Conservation (phyloP, 2,113 vertebrate species). For the Entosphenus tridentatus region DNA sequence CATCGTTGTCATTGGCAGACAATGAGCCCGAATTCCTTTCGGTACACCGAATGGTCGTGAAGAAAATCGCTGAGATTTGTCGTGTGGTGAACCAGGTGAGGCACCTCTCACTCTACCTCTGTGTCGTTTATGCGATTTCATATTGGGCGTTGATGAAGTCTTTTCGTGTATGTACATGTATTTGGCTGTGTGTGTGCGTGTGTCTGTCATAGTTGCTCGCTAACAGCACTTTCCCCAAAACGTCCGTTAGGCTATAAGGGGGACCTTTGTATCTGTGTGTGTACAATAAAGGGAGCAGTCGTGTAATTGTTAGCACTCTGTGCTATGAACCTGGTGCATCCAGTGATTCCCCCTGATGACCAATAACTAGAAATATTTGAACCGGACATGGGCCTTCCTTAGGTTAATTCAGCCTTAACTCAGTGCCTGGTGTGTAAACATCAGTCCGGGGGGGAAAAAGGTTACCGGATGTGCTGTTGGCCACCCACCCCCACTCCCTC, state of each 20-base stretch:
- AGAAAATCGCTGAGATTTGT: slow-evolving; percentile 72
- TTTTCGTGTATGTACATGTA: background rate
- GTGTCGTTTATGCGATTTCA: slow-evolving; percentile 5
- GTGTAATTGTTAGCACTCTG: no score
- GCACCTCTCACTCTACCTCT: background rate
- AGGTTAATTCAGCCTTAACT: no score
- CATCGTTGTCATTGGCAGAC: slow-evolving; percentile 16
- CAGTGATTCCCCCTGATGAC: no score
- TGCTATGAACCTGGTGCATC: no score
- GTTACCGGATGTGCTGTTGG: no score
- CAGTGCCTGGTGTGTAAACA: no score
- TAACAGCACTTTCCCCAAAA: slow-evolving; percentile 5
- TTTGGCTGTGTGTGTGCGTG: background rate
- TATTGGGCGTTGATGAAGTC: background rate
- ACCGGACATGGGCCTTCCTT: no score
- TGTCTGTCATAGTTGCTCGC: background rate
- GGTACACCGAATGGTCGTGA: slow-evolving; percentile 53
- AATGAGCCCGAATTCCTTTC: slow-evolving; percentile 39
- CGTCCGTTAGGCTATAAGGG: background rate
- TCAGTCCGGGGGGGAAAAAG: no score
- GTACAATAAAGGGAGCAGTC: no score
- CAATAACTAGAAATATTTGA: no score
- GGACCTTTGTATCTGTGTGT: no score
- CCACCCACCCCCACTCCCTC: no score
- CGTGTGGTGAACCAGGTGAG: slow-evolving; percentile 76